Evolutionary conservation across 2,113 vertebrate species (phyloP), one percentile per base, ranked within the genome.

Genomic region (Hirundichthys speculiger): DNA sequence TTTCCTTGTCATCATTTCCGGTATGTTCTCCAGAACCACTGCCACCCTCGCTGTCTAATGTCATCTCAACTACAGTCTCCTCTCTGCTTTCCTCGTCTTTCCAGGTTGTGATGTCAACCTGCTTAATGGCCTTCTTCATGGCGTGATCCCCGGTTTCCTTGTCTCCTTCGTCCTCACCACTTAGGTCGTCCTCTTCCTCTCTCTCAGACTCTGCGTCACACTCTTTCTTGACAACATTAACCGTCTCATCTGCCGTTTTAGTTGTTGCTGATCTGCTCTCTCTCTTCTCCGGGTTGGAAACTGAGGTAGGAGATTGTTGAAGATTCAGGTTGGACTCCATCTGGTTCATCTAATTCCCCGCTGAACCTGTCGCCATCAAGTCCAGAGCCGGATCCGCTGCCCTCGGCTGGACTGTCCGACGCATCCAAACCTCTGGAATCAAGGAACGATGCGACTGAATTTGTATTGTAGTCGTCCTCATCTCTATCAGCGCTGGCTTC

Each of bases 361-460:
- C 89, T 89, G 61, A 80, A 57, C 64, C 86, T 82, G 77, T 93
- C 91, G 80, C 91, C 74, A 84, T 91, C 83, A 69, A 91, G 80
- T 43, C 81, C 87, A 39, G 93, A 95, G 7, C 93, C 90, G 61
- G 94, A 94, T 55, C 93, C 94, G 69, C 92, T 94, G 78, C 75
- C 83, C 74, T 93, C 76, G 54, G 84, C 64, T 53, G 91, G 75
- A 56, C 56, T 83, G 78, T 90, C 90, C 14, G 50, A 58, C 13
- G 25, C 58, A 38, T 18, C n/a, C 21, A 60, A 45, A 52, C 16
- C n/a, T 42, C 40, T 27, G 11, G 64, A 59, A 42, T 74, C 45
- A 65, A 57, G 67, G 19, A 63, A 11, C 38, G 56, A 62, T 1
- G 7, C 8, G 6, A 3, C 14, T 24, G 27, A 24, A 16, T 39